Base-by-base conservation (phyloP, 30 jellyfish, hydroid and myxozoan species). In the Aurelia sp. region DNA sequence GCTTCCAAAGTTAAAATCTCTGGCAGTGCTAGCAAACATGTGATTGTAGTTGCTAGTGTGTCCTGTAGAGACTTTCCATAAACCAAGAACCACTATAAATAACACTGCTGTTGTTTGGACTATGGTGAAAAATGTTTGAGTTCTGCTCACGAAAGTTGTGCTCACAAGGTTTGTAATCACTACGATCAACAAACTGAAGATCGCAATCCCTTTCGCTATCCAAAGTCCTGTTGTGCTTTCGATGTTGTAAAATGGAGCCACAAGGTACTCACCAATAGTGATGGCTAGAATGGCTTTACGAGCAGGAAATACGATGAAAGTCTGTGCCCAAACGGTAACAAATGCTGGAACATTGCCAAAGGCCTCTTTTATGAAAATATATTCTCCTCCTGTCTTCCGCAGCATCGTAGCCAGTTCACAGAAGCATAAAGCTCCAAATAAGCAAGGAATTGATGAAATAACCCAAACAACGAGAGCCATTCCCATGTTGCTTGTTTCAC, bases 381-480 rank as follows among this genome's bases (percentile, higher is more conserved):
- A 73, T 11, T 18, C n/a, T 8, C 85, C 85, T 20, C 85, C 85
- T 50, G 85, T 11, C 35, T 20, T 73, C 53, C 27, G n/a, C 64
- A 73, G 13, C 71, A 73, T 73, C 0, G 30, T 13, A n/a, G 85
- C 85, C 5, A 73, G 18, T 55, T 73, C 85, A 22, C 71, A 41
- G 6, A 13, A 73, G 72, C 85, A 73, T 4, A 73, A 51, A 22
- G 72, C 71, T 16, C 72, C 85, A 73, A 73, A 58, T 13, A 48
- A 11, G 23, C 64, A 60, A 20, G 47, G 60, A 4, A 57, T 10
- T 6, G 64, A 65, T 37, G 77, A 23, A 4, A 40, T 31, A 17
- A 76, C 76, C 87, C 87, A 76, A 16, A 11, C 77, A 23, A 76
- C 40, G 11, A 76, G 76, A 13, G 76, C 77, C 78, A 76, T 55